Base-by-base conservation (phyloP, 2,113 vertebrate genomes). In the Leucosticte australis region DNA sequence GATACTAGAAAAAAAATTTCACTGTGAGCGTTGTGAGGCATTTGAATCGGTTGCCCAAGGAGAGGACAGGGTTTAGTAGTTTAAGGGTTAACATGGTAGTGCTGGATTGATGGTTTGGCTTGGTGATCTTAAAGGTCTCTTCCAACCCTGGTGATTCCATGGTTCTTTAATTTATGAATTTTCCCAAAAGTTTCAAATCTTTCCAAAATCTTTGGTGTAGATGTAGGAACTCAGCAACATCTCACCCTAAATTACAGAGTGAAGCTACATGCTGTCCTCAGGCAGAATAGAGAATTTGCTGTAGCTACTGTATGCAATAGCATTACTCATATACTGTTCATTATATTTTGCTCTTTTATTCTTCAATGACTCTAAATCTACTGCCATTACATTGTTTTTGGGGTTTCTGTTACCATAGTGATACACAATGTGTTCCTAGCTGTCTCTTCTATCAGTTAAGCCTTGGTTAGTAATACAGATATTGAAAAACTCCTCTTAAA, bases 261-360 rank as follows among this genome's bases (percentile, higher is more conserved):
- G 0, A 71, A 84, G 18, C 22, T 53, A 44, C 8, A 1, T 41
- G 13, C 8, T 60, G 5, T 55, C n/a, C 42, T 12, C 57, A 79
- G 31, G 4, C 28, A 69, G 46, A 79, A 76, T 11, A 68, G 28
- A 64, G 7, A 68, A 73, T 84, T 89, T 94, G 3, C 15, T 57
- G 11, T 31, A 28, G 8, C 26, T 15, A 22, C 26, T 39, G 24
- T 50, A 31, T 30, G 30, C 22, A 41, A 13, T 11, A 49, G 11
- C 23, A 63, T 89, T 89, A 83, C 26, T 85, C 1, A 1, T 56
- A 63, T 52, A 35, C 24, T 71, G 4, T 76, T 85, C 22, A 53
- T 23, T 73, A 28, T 75, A 53, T 87, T 90, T 86, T 90, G 13
- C 26, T 90, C 49, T 84, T 82, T n/a, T 68, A 57, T 42, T 82